These are phyloP conservation scores for Macrosiphum euphorbiae DNA, from an alignment of 2,888 invertebrate species.

Conservation along the genomic window DNA sequence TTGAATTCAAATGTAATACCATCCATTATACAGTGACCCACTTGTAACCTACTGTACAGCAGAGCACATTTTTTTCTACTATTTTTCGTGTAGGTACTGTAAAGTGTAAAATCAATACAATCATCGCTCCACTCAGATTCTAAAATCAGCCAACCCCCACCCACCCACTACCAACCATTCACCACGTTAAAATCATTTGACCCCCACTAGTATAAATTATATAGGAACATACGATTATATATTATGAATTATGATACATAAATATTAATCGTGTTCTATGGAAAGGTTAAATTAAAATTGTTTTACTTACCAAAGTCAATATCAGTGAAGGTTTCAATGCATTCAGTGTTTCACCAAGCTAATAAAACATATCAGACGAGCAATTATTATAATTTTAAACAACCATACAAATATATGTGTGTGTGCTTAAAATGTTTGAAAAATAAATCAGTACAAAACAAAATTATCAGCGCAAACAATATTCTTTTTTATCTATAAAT, in stretches of 20 bases:
- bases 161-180: too few relatives aligned
- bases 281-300: constrained; percentile 19
- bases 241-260: not conserved
- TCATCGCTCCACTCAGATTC: too few relatives aligned
- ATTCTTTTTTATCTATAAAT: not conserved
- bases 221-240: not conserved
- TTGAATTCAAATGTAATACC: too few relatives aligned
- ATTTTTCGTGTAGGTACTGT: too few relatives aligned
- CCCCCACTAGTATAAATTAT: not conserved
- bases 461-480: not conserved
- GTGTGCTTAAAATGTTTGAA: not conserved
- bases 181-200: too few relatives aligned
- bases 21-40: too few relatives aligned
- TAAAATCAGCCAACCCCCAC: too few relatives aligned
- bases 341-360: constrained; percentile 58
- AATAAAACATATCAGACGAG: constrained; percentile 5
- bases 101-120: too few relatives aligned
- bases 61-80: too few relatives aligned
- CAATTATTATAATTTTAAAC: not conserved
- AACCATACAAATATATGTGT: not conserved
- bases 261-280: not conserved
- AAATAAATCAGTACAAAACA: not conserved
- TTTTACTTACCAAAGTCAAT: constrained; percentile 78
- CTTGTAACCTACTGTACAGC: too few relatives aligned
- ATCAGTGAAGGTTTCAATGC: constrained; percentile 69